Conservation (phyloP, 2,888 invertebrate species). For the Fragum fragum region DNA sequence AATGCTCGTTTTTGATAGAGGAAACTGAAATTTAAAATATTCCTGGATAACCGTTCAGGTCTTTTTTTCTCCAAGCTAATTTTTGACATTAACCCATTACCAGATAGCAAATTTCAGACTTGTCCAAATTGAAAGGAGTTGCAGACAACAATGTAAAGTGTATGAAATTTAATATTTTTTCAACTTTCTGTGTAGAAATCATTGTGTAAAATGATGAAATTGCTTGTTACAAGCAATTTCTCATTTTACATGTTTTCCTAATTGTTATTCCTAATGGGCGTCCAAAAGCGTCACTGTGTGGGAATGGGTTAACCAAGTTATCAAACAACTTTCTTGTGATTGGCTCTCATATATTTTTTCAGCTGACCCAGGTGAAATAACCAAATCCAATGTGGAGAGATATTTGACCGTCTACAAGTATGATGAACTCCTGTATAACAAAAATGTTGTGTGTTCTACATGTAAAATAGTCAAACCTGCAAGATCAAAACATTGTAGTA, state of each 20-base stretch:
- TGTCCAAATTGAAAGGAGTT: too few species aligned
- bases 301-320: constrained; percentile 4
- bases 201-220: constrained; percentile 5
- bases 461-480: constrained; percentile 82
- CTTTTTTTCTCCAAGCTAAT: too few species aligned
- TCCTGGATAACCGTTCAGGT: too few species aligned
- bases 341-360: constrained; percentile 1
- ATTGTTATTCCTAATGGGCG: not conserved
- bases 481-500: constrained; percentile 86
- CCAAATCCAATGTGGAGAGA: constrained; percentile 66
- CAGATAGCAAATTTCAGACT: too few species aligned
- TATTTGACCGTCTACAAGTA: constrained; percentile 74
- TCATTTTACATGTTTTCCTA: constrained; percentile 1
- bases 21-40: too few species aligned
- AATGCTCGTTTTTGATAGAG: too few species aligned
- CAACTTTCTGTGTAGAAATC: too few species aligned
- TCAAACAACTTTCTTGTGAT: too few species aligned
- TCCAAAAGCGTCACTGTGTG: not conserved
- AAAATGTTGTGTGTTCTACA: constrained; percentile 75
- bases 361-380: constrained; percentile 83
- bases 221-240: constrained; percentile 1
- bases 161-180: too few species aligned
- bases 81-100: too few species aligned
- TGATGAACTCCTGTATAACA: constrained; percentile 79
- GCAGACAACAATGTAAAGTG: too few species aligned